These are phyloP conservation scores for Isaurus tuberculatus DNA, from an alignment of 92 coral and sea anemone species.

Conservation along the genomic window DNA sequence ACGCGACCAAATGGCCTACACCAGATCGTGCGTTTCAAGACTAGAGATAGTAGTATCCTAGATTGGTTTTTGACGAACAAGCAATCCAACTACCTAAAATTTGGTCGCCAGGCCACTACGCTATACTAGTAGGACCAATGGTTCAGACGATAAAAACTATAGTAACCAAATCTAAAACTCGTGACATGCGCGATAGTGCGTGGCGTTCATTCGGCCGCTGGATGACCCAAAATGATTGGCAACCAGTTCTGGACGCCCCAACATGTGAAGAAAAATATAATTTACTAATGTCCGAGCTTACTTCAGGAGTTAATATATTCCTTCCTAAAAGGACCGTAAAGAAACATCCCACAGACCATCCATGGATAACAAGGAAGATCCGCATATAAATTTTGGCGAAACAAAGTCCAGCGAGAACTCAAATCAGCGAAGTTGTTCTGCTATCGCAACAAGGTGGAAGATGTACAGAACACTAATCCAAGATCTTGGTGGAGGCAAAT, in stretches of 20 bases:
- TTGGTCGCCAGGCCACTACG: constrained; percentile 50
- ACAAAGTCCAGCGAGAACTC: constrained; percentile 60
- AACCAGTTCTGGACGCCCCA: constrained; percentile 20
- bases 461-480: too few species aligned
- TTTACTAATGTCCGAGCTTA: constrained; percentile 48
- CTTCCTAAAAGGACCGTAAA: neutral
- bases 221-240: constrained; percentile 66
- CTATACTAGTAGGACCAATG: constrained; percentile 53
- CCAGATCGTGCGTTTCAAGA: neutral
- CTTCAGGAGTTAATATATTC: constrained; percentile 46
- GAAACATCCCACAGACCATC: constrained; percentile 57
- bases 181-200: constrained; percentile 62
- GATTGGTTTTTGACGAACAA: constrained; percentile 52
- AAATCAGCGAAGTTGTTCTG: constrained; percentile 43
- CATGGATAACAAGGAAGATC: constrained; percentile 65
- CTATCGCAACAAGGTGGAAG: too few species aligned
- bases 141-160: neutral
- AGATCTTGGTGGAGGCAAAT: too few species aligned
- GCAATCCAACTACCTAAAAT: constrained; percentile 50
- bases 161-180: constrained; percentile 17
- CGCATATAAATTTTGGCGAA: constrained; percentile 58
- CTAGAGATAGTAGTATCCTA: constrained; percentile 56
- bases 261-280: constrained; percentile 49
- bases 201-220: constrained; percentile 70
- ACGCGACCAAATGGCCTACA: neutral